Percentiles rank a stretch among this genome's conserved stretches.
phyloP scores from a whole-genome alignment of 2,888 invertebrate genomes.

The Leucophora obtusa region DNA sequence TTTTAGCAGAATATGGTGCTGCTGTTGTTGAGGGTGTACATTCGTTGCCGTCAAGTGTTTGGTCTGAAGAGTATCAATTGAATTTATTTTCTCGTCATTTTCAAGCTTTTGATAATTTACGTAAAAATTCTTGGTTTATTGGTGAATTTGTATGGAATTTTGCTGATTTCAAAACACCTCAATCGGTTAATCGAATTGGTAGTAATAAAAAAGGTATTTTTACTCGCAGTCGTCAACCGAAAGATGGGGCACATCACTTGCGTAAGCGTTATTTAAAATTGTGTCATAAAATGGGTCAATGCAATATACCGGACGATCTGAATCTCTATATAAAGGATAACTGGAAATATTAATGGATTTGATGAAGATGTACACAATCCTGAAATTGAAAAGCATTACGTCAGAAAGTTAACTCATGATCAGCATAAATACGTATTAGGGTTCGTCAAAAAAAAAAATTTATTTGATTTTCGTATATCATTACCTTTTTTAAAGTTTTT shows the following conservation, averaged over 20 bases:
- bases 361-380: too few relatives aligned
- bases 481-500: too few relatives aligned
- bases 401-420: too few relatives aligned
- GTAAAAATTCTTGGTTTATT: constrained; percentile 87
- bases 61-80: constrained; percentile 97
- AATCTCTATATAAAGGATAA: constrained; percentile 79
- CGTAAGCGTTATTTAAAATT: constrained; percentile 87
- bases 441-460: too few relatives aligned
- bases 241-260: constrained; percentile 90
- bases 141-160: constrained; percentile 88
- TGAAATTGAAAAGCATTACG: too few relatives aligned
- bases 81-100: constrained; percentile 91
- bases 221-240: constrained; percentile 93
- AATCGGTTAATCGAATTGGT: constrained; percentile 90
- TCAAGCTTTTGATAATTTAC: constrained; percentile 92
- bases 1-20: constrained; percentile 97
- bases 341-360: too few relatives aligned
- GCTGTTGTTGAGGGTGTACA: constrained; percentile 96
- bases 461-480: too few relatives aligned
- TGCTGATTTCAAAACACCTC: constrained; percentile 92
- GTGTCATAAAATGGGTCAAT: constrained; percentile 82
- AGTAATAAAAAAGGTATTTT: constrained; percentile 96
- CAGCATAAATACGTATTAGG: too few relatives aligned
- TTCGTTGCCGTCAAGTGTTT: constrained; percentile 88
- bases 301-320: constrained; percentile 81